Conservation (phyloP, 2,888 invertebrate species). For the Temnothorax ravouxi region DNA sequence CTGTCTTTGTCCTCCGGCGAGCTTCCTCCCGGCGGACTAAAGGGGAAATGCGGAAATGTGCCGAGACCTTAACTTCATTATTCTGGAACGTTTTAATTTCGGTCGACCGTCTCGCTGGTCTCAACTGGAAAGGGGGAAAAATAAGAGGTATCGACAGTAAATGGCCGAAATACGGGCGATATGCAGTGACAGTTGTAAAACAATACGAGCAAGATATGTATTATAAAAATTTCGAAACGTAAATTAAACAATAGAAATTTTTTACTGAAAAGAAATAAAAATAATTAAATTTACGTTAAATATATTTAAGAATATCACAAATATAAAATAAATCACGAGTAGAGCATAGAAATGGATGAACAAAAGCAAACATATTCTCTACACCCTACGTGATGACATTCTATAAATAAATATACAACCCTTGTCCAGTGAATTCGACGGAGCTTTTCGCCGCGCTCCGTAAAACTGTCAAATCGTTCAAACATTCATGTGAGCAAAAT, state of each 20-base stretch:
- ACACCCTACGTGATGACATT: neutral
- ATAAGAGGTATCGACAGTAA: conserved; percentile 18
- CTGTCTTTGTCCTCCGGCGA: conserved; percentile 39
- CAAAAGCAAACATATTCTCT: neutral
- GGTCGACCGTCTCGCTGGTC: conserved; percentile 41
- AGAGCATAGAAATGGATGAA: neutral
- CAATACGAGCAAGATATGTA: conserved; percentile 1
- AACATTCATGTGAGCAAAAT: conserved; percentile 47
- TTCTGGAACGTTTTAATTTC: conserved; percentile 78
- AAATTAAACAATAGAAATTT: neutral
- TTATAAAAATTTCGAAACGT: neutral
- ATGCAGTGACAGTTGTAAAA: neutral
- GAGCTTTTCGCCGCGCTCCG: neutral
- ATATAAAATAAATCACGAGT: neutral
- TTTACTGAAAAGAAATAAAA: neutral
- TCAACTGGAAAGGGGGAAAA: conserved; percentile 13
- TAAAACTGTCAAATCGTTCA: conserved; percentile 50
- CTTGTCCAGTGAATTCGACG: conserved; percentile 29
- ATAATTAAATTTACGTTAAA: neutral
- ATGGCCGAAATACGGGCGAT: conserved; percentile 16
- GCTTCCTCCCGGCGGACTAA: conserved; percentile 59
- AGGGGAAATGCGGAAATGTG: conserved; percentile 77
- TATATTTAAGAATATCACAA: neutral
- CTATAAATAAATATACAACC: conserved; percentile 35
- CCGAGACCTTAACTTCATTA: conserved; percentile 80